Evolutionary conservation across 2,113 vertebrate genomes (phyloP), one percentile per base, ranked within the genome.

Genomic region (Psophia crepitans): DNA sequence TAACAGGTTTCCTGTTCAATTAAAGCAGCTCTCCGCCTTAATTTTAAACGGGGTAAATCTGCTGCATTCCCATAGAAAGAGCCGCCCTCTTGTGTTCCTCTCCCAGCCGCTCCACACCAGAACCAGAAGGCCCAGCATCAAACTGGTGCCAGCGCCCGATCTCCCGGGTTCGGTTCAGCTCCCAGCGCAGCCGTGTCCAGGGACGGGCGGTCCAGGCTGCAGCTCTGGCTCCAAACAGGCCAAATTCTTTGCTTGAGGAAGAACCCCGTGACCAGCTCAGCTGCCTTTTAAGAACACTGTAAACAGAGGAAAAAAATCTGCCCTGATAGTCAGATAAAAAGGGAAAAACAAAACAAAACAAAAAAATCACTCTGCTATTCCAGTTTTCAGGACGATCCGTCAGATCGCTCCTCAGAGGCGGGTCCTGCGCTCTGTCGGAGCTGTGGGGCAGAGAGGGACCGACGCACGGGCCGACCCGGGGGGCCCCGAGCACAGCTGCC

Each of bases 381-480:
- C 28, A 27, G 6, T 61, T 24, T 46, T 56, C 54, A 56, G 63
- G 48, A 12, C 17, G 37, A 58, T 28, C 35, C 20, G 18, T 35
- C 17, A 43, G 12, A 27, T 28, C 44, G 4, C 37, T 37, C 24
- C 39, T 58, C 43, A 35, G 12, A 35, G 3, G 4, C 2, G 41
- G 1, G 2, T 35, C 10, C 33, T 46, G 33, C 27, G 33, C 33
- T 22, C 1, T 18, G 3, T 2, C 13, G 0, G 4, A 37, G 22
- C 28, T 48, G 22, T 3, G 14, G 28, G 4, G 6, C 41, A 16
- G 15, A 20, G 35, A 22, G 35, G 35, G 26, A 23, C 18, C 5
- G 10, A 30, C 5, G 12, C 1, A 9, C 3, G 28, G 15, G 20
- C 75, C 48, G 57, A 24, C 14, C 15, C 6, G 27, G n/a, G n/a